Evolutionary conservation across 2,797 vertebrate species (phyloP).

Genomic region (Eleutherodactylus coqui): DNA sequence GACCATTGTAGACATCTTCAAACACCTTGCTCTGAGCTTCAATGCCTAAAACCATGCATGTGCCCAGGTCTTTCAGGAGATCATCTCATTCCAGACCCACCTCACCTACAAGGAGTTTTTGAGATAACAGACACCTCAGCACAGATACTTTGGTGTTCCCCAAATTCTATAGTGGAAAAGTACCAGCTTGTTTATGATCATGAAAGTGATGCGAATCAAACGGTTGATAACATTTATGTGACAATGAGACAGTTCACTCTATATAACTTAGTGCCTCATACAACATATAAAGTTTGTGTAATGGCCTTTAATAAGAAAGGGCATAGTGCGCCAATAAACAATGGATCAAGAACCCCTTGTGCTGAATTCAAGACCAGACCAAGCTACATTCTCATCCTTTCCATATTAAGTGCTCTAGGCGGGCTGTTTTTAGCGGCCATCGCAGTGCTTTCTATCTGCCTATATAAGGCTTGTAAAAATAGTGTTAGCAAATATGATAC

Average conservation of each 20-base stretch:
- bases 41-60: slow-evolving; percentile 66
- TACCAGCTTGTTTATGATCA: slow-evolving; percentile 72
- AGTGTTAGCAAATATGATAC: slow-evolving; percentile 67
- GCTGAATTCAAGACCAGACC: slow-evolving; percentile 72
- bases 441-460: slow-evolving; percentile 68
- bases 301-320: slow-evolving; percentile 75
- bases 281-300: slow-evolving; percentile 75
- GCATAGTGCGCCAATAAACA: slow-evolving; percentile 65
- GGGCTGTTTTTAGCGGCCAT: slow-evolving; percentile 72
- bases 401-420: slow-evolving; percentile 66
- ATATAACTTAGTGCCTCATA: slow-evolving; percentile 72
- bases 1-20: slow-evolving; percentile 79
- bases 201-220: slow-evolving; percentile 60
- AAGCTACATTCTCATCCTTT: slow-evolving; percentile 69
- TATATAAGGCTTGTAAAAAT: slow-evolving; percentile 69
- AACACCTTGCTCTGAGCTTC: slow-evolving; percentile 75
- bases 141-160: slow-evolving; percentile 78
- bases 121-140: slow-evolving; percentile 76
- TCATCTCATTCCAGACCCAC: slow-evolving; percentile 71
- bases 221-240: slow-evolving; percentile 70
- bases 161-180: slow-evolving; percentile 74
- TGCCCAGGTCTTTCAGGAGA: slow-evolving; percentile 74
- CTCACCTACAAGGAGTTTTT: slow-evolving; percentile 68
- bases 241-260: slow-evolving; percentile 73
- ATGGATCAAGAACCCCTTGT: slow-evolving; percentile 62